Evolutionary conservation across 2,113 vertebrate genomes (phyloP).

Genomic region (Trinectes maculatus): DNA sequence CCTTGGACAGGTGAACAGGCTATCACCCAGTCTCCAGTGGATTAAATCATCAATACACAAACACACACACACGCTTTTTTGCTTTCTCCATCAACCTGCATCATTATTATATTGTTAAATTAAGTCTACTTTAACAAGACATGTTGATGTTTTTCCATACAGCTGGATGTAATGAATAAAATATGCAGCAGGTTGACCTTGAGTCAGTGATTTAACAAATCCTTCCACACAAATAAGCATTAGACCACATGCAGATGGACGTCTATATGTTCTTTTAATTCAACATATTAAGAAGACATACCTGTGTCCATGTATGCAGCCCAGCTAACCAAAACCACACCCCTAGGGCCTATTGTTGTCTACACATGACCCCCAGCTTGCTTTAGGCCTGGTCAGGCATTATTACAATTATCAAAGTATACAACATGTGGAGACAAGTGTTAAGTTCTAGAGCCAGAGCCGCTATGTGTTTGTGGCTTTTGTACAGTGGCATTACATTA

Average conservation of each 20-base stretch:
- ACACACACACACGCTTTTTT: no score
- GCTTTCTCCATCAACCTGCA: no score
- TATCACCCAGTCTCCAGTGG: no score
- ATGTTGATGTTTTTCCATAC: no score
- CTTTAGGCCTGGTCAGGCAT: slow-evolving; percentile 45
- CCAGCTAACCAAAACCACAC: slow-evolving; percentile 64
- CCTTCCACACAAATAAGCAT: slow-evolving; percentile 10
- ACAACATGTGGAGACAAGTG: slow-evolving; percentile 56
- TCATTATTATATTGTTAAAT: no score
- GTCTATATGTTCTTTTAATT: slow-evolving; percentile 69
- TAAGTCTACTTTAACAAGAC: no score
- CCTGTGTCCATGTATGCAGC: slow-evolving; percentile 70
- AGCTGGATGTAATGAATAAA: no score
- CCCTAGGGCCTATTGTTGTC: slow-evolving; percentile 53
- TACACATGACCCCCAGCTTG: slow-evolving; percentile 46
- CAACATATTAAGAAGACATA: slow-evolving; percentile 66
- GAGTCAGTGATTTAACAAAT: not conserved
- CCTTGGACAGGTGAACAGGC: no score
- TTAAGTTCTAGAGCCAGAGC: slow-evolving; percentile 50
- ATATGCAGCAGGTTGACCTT: not conserved
- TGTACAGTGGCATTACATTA: slow-evolving; percentile 57
- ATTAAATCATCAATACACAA: no score
- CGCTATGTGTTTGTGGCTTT: slow-evolving; percentile 53
- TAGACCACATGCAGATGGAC: slow-evolving; percentile 25
- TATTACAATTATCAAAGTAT: slow-evolving; percentile 48